These are phyloP conservation scores for Notarius lentiginosus DNA, from an alignment of 2,113 vertebrate genomes.

Conservation along the genomic window DNA sequence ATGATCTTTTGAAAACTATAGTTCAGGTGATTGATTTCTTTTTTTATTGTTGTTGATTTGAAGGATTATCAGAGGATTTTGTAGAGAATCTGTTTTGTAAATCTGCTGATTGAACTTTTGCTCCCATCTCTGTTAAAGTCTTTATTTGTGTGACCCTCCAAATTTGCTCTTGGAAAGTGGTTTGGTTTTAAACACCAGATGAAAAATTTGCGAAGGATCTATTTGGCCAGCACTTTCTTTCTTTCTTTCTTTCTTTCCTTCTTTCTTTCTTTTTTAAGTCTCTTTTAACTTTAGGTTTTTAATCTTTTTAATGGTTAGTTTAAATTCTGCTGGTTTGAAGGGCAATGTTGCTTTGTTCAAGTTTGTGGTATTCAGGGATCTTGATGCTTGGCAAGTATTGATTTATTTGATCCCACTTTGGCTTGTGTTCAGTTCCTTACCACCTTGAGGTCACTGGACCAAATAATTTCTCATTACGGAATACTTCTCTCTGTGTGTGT, in stretches of 20 bases:
- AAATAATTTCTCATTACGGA: background rate
- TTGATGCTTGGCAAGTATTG: conserved; percentile 4
- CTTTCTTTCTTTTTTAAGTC: background rate
- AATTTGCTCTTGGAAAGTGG: background rate
- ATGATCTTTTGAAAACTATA: background rate
- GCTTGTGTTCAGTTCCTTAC: background rate
- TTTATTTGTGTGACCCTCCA: conserved; percentile 5
- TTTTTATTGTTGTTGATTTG: background rate
- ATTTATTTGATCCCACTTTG: conserved; percentile 8
- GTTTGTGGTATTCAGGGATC: background rate
- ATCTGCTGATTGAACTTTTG: conserved; percentile 7
- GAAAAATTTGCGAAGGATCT: conserved; percentile 18
- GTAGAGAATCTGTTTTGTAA: background rate
- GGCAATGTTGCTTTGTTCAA: background rate
- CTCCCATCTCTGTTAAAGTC: conserved; percentile 5
- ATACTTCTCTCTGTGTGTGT: background rate
- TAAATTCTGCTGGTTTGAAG: conserved; percentile 37
- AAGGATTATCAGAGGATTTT: background rate
- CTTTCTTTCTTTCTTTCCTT: background rate
- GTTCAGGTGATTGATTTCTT: background rate
- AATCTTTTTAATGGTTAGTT: conserved; percentile 13
- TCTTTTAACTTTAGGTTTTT: conserved; percentile 7
- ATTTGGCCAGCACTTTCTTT: background rate
- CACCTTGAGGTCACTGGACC: background rate
- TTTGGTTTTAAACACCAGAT: conserved; percentile 29